phyloP scores from a whole-genome alignment of 92 coral and sea anemone species.

The Meandrina meandrites region DNA sequence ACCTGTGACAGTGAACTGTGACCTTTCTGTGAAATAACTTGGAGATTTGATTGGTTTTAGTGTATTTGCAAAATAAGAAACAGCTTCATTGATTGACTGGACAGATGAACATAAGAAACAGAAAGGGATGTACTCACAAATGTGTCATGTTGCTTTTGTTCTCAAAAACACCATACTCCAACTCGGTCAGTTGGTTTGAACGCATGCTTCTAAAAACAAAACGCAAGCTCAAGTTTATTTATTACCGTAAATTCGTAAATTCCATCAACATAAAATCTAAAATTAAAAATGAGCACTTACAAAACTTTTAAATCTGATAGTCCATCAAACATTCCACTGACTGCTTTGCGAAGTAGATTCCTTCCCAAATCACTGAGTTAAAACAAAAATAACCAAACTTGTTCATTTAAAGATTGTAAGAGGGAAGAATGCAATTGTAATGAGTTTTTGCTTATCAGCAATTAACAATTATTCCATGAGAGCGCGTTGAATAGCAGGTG shows the following conservation, averaged over 20 bases:
- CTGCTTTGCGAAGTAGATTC: neutral
- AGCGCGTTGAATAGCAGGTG: too few species aligned
- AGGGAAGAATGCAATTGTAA: too few species aligned
- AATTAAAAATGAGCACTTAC: neutral
- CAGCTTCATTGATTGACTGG: too few species aligned
- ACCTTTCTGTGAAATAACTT: too few species aligned
- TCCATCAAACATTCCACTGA: neutral
- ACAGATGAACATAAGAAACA: neutral
- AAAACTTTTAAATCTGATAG: neutral
- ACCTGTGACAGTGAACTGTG: neutral
- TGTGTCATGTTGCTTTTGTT: conserved; percentile 1
- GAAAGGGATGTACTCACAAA: neutral
- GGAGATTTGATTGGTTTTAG: too few species aligned
- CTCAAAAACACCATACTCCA: neutral
- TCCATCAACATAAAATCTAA: too few species aligned
- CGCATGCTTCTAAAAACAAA: neutral
- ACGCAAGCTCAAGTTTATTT: too few species aligned
- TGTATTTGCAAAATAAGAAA: too few species aligned
- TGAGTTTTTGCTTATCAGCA: too few species aligned
- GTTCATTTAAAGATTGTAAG: neutral
- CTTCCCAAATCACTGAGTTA: neutral
- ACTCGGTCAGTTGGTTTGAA: conserved; percentile 2
- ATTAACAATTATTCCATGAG: too few species aligned
- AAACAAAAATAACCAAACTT: too few species aligned
- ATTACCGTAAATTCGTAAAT: too few species aligned